These are phyloP conservation scores for Orestias chungarensis DNA, from an alignment of 2,797 vertebrate genomes.

Conservation along the genomic window DNA sequence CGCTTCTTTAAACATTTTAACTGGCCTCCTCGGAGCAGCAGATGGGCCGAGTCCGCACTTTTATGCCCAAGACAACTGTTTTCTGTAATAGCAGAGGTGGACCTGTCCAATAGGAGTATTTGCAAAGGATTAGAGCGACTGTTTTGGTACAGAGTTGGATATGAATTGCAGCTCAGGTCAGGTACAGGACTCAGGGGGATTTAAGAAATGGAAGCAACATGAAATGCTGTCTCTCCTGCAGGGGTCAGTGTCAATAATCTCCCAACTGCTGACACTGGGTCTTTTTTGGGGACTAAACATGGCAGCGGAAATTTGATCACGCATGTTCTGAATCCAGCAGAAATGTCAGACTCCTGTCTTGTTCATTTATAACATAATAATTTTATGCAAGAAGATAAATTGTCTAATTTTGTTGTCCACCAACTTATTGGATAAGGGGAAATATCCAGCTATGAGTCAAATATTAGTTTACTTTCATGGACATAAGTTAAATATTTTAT, in stretches of 20 bases:
- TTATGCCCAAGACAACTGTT: constrained; percentile 27
- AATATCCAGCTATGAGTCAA: too few species aligned
- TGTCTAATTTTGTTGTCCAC: not conserved
- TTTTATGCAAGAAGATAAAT: not conserved
- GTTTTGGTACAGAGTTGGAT: constrained; percentile 35
- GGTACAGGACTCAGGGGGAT: constrained; percentile 31
- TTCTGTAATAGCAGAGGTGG: constrained; percentile 22
- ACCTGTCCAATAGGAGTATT: constrained; percentile 32
- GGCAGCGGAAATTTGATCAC: constrained; percentile 45
- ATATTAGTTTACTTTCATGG: not conserved
- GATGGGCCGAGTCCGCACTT: constrained; percentile 35
- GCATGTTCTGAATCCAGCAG: constrained; percentile 38
- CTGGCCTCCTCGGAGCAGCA: not conserved
- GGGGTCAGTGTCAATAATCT: constrained; percentile 69
- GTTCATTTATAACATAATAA: constrained; percentile 29
- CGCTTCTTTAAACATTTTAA: constrained; percentile 36
- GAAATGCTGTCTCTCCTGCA: constrained; percentile 43
- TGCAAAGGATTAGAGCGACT: constrained; percentile 46
- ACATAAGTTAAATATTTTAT: not conserved
- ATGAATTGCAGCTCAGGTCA: constrained; percentile 26
- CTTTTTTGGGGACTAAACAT: constrained; percentile 45
- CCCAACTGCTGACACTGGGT: constrained; percentile 57
- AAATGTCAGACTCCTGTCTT: constrained; percentile 27
- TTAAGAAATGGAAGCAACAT: constrained; percentile 32
- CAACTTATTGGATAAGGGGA: not conserved